Evolutionary conservation across 2,888 invertebrate genomes (phyloP).

Genomic region (Megaustenia siamemsis): DNA sequence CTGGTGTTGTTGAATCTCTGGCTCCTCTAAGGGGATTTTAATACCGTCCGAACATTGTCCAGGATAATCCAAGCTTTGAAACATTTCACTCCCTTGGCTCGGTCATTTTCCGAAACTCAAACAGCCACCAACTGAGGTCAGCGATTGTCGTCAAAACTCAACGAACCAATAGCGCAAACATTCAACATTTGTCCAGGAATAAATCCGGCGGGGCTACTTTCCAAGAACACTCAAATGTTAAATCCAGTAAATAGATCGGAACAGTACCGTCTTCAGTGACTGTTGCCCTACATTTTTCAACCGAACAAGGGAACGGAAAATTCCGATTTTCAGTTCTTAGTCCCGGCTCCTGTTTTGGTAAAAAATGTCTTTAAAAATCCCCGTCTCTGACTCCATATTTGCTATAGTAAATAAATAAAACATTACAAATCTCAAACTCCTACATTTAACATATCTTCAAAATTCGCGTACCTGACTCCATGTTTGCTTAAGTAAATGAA

Average conservation of each 20-base stretch:
- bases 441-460: too few species aligned
- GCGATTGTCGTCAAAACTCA: neutral
- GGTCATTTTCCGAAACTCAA: neutral
- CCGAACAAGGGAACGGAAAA: too few species aligned
- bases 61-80: neutral
- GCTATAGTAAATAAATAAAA: too few species aligned
- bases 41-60: neutral
- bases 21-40: too few species aligned
- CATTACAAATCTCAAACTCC: too few species aligned
- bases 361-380: too few species aligned
- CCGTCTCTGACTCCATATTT: too few species aligned
- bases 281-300: slow-evolving; percentile 11
- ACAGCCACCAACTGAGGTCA: neutral
- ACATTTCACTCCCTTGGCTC: neutral
- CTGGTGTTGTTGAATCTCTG: neutral
- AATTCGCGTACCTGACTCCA: too few species aligned
- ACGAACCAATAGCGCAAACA: slow-evolving; percentile 13
- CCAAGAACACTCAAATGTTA: neutral
- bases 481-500: too few species aligned
- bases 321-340: too few species aligned
- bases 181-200: slow-evolving; percentile 33
- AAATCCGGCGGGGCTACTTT: neutral
- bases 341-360: too few species aligned
- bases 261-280: neutral
- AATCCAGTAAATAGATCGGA: neutral